phyloP scores from a whole-genome alignment of 2,797 vertebrate genomes.

The Oreortyx pictus region DNA sequence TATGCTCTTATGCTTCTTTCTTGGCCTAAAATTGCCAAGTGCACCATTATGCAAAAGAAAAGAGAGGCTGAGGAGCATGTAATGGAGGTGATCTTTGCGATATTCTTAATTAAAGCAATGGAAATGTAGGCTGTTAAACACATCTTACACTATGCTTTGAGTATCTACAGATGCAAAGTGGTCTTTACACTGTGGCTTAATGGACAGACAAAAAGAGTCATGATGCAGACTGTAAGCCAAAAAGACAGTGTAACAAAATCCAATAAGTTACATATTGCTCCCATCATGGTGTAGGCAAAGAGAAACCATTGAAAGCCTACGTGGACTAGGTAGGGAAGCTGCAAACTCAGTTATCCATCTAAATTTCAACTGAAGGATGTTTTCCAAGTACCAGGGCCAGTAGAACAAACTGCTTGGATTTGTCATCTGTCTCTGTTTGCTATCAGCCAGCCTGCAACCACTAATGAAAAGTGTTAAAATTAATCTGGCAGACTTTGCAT shows the following conservation, averaged over 20 bases:
- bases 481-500: neutral
- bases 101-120: neutral
- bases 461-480: constrained; percentile 35
- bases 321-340: neutral
- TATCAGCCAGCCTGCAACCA: neutral
- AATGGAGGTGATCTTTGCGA: neutral
- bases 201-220: neutral
- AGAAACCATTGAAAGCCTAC: neutral
- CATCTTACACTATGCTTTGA: neutral
- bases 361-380: constrained; percentile 7
- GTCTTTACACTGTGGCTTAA: neutral
- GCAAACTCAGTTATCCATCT: constrained; percentile 19
- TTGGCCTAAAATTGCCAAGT: neutral
- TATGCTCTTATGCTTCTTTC: neutral
- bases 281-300: neutral
- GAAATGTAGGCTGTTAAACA: neutral
- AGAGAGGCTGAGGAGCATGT: neutral
- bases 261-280: neutral
- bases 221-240: neutral
- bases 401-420: constrained; percentile 14
- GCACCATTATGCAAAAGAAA: neutral
- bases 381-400: neutral
- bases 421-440: constrained; percentile 43
- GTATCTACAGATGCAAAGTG: neutral
- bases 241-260: neutral